These are phyloP conservation scores for Lindbergichthys nudifrons DNA, from an alignment of 2,797 vertebrate genomes.

Conservation along the genomic window DNA sequence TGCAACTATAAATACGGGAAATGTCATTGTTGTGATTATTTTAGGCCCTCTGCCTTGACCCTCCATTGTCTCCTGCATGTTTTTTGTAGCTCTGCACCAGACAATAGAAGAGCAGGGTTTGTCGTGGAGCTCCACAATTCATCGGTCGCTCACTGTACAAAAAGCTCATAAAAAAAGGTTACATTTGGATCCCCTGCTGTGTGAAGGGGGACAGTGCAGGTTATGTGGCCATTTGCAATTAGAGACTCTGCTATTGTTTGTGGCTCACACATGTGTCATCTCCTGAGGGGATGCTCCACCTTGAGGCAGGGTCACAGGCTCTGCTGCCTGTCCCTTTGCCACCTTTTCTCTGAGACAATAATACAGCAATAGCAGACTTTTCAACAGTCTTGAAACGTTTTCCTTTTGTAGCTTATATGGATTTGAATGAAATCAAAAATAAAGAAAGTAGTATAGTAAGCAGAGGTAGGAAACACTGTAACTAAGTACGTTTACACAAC, in stretches of 20 bases:
- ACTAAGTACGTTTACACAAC: no score
- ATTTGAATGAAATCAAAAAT: background rate
- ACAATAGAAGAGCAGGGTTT: conserved; percentile 61
- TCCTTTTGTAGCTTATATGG: background rate
- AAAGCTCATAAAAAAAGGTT: conserved; percentile 61
- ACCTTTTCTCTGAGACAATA: conserved; percentile 65
- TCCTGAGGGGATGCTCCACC: conserved; percentile 33
- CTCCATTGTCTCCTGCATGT: conserved; percentile 71
- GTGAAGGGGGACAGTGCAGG: conserved; percentile 31
- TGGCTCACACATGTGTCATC: conserved; percentile 21
- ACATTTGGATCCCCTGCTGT: conserved; percentile 58
- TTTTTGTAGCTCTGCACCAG: conserved; percentile 55
- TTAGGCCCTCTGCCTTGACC: conserved; percentile 60
- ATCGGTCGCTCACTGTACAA: conserved; percentile 52
- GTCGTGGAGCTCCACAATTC: conserved; percentile 48
- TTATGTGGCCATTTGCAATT: conserved; percentile 18
- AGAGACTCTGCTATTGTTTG: conserved; percentile 57
- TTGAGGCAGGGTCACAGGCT: conserved; percentile 37
- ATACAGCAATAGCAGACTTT: conserved; percentile 46
- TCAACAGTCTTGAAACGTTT: background rate
- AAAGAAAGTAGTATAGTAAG: background rate
- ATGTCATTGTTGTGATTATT: conserved; percentile 81
- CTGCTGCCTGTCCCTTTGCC: conserved; percentile 24
- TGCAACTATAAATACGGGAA: conserved; percentile 75
- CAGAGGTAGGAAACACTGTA: no score